Evolutionary conservation across 2,113 vertebrate species (phyloP).

Genomic region (Phyllostomus discolor): DNA sequence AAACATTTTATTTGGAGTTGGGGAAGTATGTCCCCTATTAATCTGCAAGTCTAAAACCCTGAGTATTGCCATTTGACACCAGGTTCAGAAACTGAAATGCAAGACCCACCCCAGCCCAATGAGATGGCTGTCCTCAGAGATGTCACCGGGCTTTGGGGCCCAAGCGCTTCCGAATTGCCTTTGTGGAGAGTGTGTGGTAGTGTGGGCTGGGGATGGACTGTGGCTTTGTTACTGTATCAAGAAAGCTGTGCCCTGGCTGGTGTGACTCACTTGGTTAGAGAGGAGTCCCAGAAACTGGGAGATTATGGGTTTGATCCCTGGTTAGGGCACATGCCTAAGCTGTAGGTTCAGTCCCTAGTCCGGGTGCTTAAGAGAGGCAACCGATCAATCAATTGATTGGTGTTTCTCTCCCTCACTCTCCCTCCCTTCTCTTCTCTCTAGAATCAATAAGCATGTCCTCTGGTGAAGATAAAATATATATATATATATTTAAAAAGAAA

Average conservation of each 20-base stretch:
- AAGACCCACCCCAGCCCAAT: neutral
- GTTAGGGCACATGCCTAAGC: too few species aligned
- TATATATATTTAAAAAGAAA: too few species aligned
- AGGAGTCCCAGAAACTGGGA: too few species aligned
- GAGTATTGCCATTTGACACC: neutral
- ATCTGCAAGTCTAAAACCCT: neutral
- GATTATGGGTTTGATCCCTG: too few species aligned
- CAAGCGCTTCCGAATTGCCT: neutral
- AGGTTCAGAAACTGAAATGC: neutral
- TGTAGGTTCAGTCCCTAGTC: too few species aligned
- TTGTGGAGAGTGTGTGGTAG: neutral
- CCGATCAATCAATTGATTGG: too few species aligned
- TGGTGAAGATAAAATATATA: too few species aligned
- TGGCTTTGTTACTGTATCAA: neutral
- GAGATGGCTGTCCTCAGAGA: neutral
- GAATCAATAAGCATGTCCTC: too few species aligned
- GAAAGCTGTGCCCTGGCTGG: neutral
- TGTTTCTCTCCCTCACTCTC: too few species aligned
- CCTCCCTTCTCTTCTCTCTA: too few species aligned
- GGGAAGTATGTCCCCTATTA: neutral
- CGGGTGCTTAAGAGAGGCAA: too few species aligned
- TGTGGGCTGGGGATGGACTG: neutral
- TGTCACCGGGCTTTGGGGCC: neutral
- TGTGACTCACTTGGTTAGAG: too few species aligned
- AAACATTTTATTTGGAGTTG: neutral